Evolutionary conservation across 2,113 vertebrate genomes (phyloP), one percentile per base, ranked within the genome.

Genomic region (Tricholaema leucomelas): DNA sequence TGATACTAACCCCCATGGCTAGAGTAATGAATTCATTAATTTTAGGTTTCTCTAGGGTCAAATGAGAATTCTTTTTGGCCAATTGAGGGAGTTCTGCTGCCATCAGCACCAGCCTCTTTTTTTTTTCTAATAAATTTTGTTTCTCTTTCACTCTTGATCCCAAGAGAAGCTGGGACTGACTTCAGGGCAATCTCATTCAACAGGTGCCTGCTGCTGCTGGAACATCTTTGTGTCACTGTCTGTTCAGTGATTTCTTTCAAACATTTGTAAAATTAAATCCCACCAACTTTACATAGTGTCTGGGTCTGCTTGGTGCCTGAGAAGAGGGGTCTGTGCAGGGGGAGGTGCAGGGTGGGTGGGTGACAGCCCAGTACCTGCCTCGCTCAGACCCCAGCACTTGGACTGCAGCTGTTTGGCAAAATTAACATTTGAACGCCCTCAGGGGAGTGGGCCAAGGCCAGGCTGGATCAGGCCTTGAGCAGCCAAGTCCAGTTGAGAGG

Each of bases 221-320:
- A 86, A 33, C 78, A 69, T 56, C 81, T 58, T 83, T 73, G 63
- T 75, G 24, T 93, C 91, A 94, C 88, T 94, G 66, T 85, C 71
- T 82, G 83, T 82, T 94, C 94, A 95, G 95, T 95, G 95, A 96
- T 88, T 88, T 90, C 77, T 77, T 93, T 67, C 52, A 90, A 58
- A 92, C 76, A 87, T 97, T 97, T 95, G 86, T 97, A 95, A 92
- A 95, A 96, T 96, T 81, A 96, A 96, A 96, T 74, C 2, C 9
- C 21, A 28, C 4, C 2, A 73, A 87, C 91, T 81, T 69, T 90
- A 85, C 40, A 5, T 36, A 16, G 40, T 75, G 71, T 89, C 44
- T 18, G 28, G 25, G 52, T 54, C 52, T 91, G 48, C 16, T 92
- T 52, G 82, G 69, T 77, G 35, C 20, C 33, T 25, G 21, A 19